Evolutionary conservation across 2,888 invertebrate species (phyloP).

Genomic region (Notodonta dromedarius): DNA sequence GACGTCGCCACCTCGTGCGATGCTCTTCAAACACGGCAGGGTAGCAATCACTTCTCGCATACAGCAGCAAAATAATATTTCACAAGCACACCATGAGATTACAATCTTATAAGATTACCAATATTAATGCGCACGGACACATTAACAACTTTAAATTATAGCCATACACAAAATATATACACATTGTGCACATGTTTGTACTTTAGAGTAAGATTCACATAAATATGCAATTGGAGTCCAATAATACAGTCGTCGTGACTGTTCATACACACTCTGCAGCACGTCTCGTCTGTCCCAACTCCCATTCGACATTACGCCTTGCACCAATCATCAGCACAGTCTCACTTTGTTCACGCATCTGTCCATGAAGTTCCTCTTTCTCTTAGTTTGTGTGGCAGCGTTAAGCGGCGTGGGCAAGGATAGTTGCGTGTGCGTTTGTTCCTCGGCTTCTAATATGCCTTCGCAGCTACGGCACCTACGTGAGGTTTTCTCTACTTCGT

Average conservation of each 20-base stretch:
- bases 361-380: constrained; percentile 93
- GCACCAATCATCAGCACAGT: constrained; percentile 85
- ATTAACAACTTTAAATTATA: constrained; percentile 56
- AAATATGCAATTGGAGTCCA: constrained; percentile 71
- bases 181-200: constrained; percentile 81
- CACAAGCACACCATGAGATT: constrained; percentile 80
- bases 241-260: constrained; percentile 60
- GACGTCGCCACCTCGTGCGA: constrained; percentile 64
- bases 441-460: constrained; percentile 83
- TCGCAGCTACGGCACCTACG: constrained; percentile 86
- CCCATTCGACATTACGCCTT: constrained; percentile 34
- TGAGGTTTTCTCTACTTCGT: constrained; percentile 62
- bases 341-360: constrained; percentile 93
- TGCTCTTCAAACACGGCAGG: constrained; percentile 76
- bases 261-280: constrained; percentile 73
- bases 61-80: constrained; percentile 49
- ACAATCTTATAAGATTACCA: constrained; percentile 68
- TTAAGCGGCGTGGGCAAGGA: constrained; percentile 84
- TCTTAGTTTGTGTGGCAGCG: constrained; percentile 85
- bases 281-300: constrained; percentile 49
- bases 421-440: constrained; percentile 80
- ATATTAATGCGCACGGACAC: constrained; percentile 61
- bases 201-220: constrained; percentile 78
- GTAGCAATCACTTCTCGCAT: constrained; percentile 62
- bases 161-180: constrained; percentile 79